These are phyloP conservation scores for Ips typographus DNA, from an alignment of 1,140 invertebrate species.

Conservation along the genomic window DNA sequence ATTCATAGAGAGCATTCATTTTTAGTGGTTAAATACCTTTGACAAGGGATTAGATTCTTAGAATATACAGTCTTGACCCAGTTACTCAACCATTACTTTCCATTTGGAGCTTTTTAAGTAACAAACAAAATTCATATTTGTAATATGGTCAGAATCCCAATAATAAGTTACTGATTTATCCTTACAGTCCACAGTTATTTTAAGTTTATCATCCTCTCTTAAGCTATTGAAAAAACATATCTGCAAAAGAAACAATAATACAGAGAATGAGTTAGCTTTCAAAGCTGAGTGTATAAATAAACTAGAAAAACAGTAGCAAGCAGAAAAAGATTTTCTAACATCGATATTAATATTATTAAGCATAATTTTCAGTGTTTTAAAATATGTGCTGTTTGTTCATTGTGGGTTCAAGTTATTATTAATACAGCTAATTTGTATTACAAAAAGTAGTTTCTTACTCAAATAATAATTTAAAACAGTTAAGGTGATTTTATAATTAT, in stretches of 20 bases:
- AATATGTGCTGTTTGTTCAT: too few species aligned
- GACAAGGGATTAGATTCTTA: not conserved
- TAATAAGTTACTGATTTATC: constrained; percentile 46
- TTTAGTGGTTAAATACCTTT: not conserved
- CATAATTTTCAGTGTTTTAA: not conserved
- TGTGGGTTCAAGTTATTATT: too few species aligned
- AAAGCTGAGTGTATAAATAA: not conserved
- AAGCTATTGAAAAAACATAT: constrained; percentile 43
- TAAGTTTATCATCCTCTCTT: constrained; percentile 37
- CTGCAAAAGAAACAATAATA: constrained; percentile 37
- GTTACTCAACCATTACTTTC: constrained; percentile 47
- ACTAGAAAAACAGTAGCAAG: not conserved
- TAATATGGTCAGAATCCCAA: constrained; percentile 33
- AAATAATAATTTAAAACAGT: too few species aligned
- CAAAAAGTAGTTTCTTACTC: too few species aligned
- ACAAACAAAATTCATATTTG: constrained; percentile 39
- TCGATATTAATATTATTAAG: not conserved
- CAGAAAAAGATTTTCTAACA: not conserved
- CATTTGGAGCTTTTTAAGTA: constrained; percentile 38
- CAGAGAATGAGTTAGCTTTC: not conserved
- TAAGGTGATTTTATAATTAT: too few species aligned
- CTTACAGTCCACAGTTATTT: constrained; percentile 42
- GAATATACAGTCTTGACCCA: not conserved
- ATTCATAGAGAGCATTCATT: too few species aligned
- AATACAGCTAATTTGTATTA: too few species aligned